Evolutionary conservation across 2,888 invertebrate species (phyloP).

Genomic region (Galerucella calmariensis): DNA sequence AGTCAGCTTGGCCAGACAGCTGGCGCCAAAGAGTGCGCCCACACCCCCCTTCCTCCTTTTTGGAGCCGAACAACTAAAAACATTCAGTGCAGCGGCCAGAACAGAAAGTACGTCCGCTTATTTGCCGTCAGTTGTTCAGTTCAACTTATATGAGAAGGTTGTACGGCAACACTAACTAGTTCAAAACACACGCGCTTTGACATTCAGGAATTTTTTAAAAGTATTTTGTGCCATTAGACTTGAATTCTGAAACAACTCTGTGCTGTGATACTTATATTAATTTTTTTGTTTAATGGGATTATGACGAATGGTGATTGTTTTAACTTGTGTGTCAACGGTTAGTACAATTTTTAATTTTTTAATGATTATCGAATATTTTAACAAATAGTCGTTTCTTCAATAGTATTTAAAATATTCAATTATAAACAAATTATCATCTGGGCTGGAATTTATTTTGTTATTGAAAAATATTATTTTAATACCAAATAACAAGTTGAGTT

Average conservation of each 20-base stretch:
- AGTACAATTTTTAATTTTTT: conserved; percentile 21
- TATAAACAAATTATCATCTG: too few relatives aligned
- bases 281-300: conserved; percentile 40
- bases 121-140: conserved; percentile 14
- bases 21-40: conserved; percentile 68
- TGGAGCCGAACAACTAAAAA: conserved; percentile 53
- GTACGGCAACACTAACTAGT: not conserved
- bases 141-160: not conserved
- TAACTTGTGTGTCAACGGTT: conserved; percentile 39
- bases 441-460: too few relatives aligned
- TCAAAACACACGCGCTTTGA: conserved; percentile 13
- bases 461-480: too few relatives aligned
- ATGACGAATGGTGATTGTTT: conserved; percentile 45
- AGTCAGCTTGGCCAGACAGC: conserved; percentile 62
- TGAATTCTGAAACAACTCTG: conserved; percentile 9
- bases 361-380: not conserved
- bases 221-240: conserved; percentile 13
- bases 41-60: conserved; percentile 61
- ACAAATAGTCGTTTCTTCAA: too few relatives aligned
- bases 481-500: too few relatives aligned
- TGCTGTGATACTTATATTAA: conserved; percentile 36
- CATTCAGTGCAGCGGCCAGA: conserved; percentile 55
- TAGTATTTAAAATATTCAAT: too few relatives aligned
- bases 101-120: conserved; percentile 19
- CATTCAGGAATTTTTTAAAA: not conserved